Evolutionary conservation across 2,113 vertebrate genomes (phyloP).

Genomic region (Ondatra zibethicus): DNA sequence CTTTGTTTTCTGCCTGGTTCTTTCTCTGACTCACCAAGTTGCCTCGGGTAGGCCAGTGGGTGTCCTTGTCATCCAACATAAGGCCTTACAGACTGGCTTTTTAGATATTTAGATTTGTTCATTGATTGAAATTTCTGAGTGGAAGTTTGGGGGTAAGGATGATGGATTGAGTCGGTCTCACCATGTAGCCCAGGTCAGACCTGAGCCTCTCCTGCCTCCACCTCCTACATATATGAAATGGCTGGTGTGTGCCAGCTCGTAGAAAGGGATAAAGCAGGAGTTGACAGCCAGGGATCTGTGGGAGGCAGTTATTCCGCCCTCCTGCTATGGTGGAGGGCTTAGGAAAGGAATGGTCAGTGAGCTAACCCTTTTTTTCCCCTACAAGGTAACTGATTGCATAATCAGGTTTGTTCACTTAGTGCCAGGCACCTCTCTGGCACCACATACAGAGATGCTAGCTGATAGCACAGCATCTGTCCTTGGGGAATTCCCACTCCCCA

Average conservation of each 20-base stretch:
- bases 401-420: background rate
- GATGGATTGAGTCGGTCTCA: no score
- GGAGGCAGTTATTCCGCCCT: background rate
- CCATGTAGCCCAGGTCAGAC: background rate
- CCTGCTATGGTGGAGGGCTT: background rate
- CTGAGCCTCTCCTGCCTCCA: background rate
- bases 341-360: background rate
- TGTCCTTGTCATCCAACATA: background rate
- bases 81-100: background rate
- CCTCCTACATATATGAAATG: background rate
- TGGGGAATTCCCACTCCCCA: background rate
- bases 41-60: background rate
- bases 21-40: background rate
- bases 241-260: background rate
- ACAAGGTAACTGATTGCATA: background rate
- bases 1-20: background rate
- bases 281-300: background rate
- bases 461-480: background rate
- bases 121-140: background rate
- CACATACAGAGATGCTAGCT: background rate
- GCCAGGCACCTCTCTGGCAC: background rate
- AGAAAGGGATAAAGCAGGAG: background rate
- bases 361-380: background rate
- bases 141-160: background rate
- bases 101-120: background rate